Conservation (phyloP, 64 coral and sea anemone species). For the Anthopleura sola region DNA sequence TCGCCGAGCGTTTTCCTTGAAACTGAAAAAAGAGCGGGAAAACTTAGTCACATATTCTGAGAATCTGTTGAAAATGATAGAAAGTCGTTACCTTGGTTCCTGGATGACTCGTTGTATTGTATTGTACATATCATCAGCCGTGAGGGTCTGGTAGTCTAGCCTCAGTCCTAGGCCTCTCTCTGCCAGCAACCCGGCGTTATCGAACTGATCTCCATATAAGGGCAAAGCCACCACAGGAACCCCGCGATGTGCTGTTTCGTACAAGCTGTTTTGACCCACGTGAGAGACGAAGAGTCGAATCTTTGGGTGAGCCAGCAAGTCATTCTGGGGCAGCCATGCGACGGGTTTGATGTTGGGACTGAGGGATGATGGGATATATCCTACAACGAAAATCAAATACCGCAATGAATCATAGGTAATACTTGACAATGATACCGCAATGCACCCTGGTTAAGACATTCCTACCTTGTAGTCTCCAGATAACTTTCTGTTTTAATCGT, state of each 20-base stretch:
- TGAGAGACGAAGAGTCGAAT: conserved; percentile 40
- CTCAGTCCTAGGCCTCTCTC: conserved; percentile 11
- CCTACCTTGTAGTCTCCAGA: conserved; percentile 58
- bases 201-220: conserved; percentile 31
- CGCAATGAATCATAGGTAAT: background rate
- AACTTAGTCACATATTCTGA: background rate
- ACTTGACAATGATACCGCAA: too few species aligned
- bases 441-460: background rate
- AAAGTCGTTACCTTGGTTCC: background rate
- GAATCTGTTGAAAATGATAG: background rate
- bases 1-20: conserved; percentile 2
- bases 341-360: conserved; percentile 46
- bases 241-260: too few species aligned
- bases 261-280: conserved; percentile 32
- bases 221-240: conserved; percentile 40
- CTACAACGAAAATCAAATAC: background rate
- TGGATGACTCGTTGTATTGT: conserved; percentile 8
- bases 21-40: conserved; percentile 10
- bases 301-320: conserved; percentile 27
- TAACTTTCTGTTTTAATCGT: conserved; percentile 49
- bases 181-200: conserved; percentile 17
- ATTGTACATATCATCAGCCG: conserved; percentile 9
- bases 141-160: conserved; percentile 5
- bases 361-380: conserved; percentile 29
- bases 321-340: conserved; percentile 50